Evolutionary conservation across 1,140 invertebrate genomes (phyloP), one percentile per base, ranked within the genome.

Genomic region (Lutraria rhynchaena): DNA sequence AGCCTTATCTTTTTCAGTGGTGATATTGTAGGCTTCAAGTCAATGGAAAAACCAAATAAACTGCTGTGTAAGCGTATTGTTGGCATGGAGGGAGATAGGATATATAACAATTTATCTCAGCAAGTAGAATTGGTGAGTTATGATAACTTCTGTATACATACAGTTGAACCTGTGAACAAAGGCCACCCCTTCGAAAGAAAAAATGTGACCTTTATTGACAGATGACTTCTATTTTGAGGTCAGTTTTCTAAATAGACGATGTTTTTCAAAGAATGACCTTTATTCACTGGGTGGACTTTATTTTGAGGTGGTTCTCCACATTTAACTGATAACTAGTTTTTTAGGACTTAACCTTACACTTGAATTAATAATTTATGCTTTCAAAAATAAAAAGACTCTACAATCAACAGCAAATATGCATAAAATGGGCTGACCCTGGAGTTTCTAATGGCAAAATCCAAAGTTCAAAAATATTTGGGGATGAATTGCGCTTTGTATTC

Each of bases 11-110:
- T 55, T 84, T 85, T 22, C 82, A 92, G 95, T 83, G 97, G 96
- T 24, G 96, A 98, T 90, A 95, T 98, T 44, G 94, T 98, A 0
- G 96, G 98, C 80, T 95, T 95, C 0, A 95, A 95, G 87, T 96
- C 95, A 71, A 97, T 97, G 3, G 93, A 93, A 3, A 95, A 97
- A 91, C 96, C 97, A 1, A 93, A 94, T 55, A 94, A 95, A 86
- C 95, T 95, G 85, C 96, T 98, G 84, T 98, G 97, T 90, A 98
- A 98, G 92, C 93, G 97, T 85, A 94, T 99, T 57, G 84, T 92
- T 29, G 93, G 74, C 0, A 83, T 90, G 84, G 87, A 86, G 57
- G 89, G 90, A 35, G 90, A 90, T 46, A 81, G 33, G 27, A 83
- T 92, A 15, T 85, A 75, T 51, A 86, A 85, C 27, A 55, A 61